Evolutionary conservation across 2,888 invertebrate genomes (phyloP).

Genomic region (Clivina fossor): DNA sequence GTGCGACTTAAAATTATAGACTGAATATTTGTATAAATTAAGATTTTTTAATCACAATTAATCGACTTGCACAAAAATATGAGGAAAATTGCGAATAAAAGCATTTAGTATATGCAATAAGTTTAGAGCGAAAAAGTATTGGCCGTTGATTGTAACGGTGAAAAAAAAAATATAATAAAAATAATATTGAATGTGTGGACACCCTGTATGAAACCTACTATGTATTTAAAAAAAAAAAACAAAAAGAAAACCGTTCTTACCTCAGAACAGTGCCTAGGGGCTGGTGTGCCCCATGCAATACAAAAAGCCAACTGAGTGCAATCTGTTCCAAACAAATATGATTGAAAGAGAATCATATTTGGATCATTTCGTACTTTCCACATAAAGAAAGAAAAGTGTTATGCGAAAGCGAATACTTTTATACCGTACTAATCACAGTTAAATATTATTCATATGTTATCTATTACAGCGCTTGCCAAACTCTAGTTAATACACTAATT

Average conservation of each 20-base stretch:
- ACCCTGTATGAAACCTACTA: neutral
- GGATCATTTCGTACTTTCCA: constrained; percentile 6
- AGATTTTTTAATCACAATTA: no score
- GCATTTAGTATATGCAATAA: neutral
- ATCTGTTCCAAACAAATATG: constrained; percentile 20
- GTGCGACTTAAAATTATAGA: no score
- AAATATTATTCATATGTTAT: neutral
- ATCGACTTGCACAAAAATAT: neutral
- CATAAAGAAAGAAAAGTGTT: no score
- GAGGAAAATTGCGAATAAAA: neutral
- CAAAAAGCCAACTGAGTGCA: constrained; percentile 19
- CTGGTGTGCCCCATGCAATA: constrained; percentile 47
- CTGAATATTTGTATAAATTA: no score
- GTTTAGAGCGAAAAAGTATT: neutral
- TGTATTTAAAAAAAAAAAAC: no score
- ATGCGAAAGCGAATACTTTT: neutral
- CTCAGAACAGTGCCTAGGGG: constrained; percentile 55
- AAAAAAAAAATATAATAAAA: neutral
- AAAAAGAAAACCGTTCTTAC: constrained; percentile 45
- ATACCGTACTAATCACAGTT: constrained; percentile 14
- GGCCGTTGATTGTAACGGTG: neutral
- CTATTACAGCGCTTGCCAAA: neutral
- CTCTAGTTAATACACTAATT: neutral
- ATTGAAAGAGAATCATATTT: neutral
- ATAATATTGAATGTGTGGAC: neutral